Evolutionary conservation across 2,797 vertebrate species (phyloP).

Genomic region (Champsocephalus esox): DNA sequence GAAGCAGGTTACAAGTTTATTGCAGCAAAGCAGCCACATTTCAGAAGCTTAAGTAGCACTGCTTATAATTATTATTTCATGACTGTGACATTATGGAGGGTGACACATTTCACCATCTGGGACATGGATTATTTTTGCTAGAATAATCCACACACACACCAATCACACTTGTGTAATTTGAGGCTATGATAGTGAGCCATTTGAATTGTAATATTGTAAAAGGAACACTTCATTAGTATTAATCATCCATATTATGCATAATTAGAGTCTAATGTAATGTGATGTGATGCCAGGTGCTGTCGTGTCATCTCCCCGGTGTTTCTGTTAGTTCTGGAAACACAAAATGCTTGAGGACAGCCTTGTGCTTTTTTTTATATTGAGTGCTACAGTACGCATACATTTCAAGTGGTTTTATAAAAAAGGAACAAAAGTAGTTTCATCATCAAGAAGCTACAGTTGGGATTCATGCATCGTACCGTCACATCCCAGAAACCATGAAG

Average conservation of each 20-base stretch:
- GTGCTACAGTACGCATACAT: no score
- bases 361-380: neutral
- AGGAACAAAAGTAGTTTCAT: neutral
- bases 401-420: conserved; percentile 2
- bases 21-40: conserved; percentile 40
- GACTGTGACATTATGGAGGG: conserved; percentile 36
- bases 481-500: neutral
- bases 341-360: neutral
- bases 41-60: conserved; percentile 33
- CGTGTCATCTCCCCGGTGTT: neutral
- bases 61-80: conserved; percentile 59
- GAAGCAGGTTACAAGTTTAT: conserved; percentile 44
- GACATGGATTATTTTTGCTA: conserved; percentile 38
- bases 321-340: neutral
- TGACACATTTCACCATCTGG: conserved; percentile 51
- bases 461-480: neutral
- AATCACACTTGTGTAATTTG: neutral
- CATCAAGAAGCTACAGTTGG: neutral
- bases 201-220: conserved; percentile 26
- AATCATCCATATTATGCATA: conserved; percentile 39
- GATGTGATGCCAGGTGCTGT: conserved; percentile 32
- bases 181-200: conserved; percentile 13
- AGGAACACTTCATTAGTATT: conserved; percentile 29
- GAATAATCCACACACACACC: neutral
- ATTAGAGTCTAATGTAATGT: conserved; percentile 32